A percentile compares a stretch with the other conserved stretches of the same genome.
These are phyloP conservation scores for Microtus pennsylvanicus DNA, from an alignment of 2,113 vertebrate genomes.

Conservation along the genomic window DNA sequence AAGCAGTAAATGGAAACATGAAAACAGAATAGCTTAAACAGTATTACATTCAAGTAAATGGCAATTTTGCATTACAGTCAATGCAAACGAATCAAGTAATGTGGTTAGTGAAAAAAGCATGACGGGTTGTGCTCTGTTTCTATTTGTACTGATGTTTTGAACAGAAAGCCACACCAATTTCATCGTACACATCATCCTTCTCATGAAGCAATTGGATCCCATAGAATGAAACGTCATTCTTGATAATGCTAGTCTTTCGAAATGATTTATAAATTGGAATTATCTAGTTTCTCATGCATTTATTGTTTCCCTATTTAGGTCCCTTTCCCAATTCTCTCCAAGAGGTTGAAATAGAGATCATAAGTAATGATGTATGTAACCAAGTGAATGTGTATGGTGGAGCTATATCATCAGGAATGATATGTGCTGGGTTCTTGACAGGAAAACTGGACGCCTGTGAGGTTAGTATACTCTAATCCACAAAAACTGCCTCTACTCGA, in stretches of 20 bases:
- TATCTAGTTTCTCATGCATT: background rate
- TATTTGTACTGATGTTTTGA: background rate
- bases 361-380: conserved; percentile 90
- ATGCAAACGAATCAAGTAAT: background rate
- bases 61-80: background rate
- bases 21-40: background rate
- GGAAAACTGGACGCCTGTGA: conserved; percentile 92
- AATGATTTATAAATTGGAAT: background rate
- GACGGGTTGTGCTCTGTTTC: background rate
- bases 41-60: background rate
- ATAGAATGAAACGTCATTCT: background rate
- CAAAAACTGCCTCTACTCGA: background rate
- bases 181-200: background rate
- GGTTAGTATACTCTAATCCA: conserved; percentile 80
- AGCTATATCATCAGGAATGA: conserved; percentile 89
- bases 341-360: conserved; percentile 90
- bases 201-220: background rate
- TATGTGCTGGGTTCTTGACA: conserved; percentile 88
- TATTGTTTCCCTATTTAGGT: conserved; percentile 62
- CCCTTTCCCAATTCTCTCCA: conserved; percentile 83
- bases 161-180: background rate
- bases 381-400: conserved; percentile 72
- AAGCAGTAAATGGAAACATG: background rate
- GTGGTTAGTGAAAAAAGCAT: background rate
- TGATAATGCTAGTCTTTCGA: background rate